phyloP scores from a whole-genome alignment of 2,888 invertebrate genomes.

The Caenorhabditis wallacei region DNA sequence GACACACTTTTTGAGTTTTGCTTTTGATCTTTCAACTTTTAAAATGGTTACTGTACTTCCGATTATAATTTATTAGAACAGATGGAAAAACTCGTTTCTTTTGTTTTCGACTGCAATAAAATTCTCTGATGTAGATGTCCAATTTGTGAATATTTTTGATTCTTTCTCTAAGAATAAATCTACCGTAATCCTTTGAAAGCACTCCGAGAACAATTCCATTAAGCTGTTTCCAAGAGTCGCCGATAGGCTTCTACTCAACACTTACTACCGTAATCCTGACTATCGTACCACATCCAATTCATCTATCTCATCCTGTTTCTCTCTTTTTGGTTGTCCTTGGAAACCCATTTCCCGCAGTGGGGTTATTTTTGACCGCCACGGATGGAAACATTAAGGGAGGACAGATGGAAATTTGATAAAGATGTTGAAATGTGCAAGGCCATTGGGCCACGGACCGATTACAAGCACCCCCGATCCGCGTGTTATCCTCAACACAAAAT shows the following conservation, averaged over 20 bases:
- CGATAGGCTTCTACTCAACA: too few relatives aligned
- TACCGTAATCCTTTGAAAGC: too few relatives aligned
- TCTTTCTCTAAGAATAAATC: too few relatives aligned
- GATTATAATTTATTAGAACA: background rate
- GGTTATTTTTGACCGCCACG: constrained; percentile 28
- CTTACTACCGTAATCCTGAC: constrained; percentile 5
- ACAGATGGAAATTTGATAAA: constrained; percentile 56
- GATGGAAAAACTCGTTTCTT: background rate
- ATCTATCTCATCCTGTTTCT: background rate
- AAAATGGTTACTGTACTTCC: constrained; percentile 25
- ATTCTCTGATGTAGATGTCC: too few relatives aligned
- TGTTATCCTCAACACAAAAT: constrained; percentile 13
- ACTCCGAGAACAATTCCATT: too few relatives aligned
- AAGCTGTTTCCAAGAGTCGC: too few relatives aligned
- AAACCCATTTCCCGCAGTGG: constrained; percentile 6
- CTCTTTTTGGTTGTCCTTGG: constrained; percentile 23
- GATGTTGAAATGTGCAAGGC: constrained; percentile 38
- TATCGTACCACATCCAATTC: constrained; percentile 13
- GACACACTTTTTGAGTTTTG: constrained; percentile 32
- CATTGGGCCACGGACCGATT: constrained; percentile 3
- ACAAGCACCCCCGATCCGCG: background rate
- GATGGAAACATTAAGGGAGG: constrained; percentile 8
- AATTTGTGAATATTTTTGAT: too few relatives aligned
- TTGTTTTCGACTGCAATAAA: background rate
- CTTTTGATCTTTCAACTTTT: constrained; percentile 7